phyloP scores from a whole-genome alignment of 2,797 vertebrate species.

The Parauchenoglanis ngamensis region DNA sequence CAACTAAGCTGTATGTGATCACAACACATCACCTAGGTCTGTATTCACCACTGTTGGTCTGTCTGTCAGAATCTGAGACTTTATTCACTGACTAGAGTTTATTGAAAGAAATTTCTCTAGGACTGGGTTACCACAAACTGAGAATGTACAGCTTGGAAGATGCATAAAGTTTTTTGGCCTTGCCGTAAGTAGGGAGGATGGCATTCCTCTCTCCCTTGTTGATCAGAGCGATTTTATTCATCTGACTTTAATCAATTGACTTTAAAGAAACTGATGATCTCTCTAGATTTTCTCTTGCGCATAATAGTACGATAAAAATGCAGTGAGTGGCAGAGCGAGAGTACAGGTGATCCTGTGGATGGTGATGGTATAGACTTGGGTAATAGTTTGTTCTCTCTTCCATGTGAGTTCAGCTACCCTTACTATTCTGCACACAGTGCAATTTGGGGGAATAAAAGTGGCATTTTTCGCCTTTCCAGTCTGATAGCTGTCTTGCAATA shows the following conservation, averaged over 20 bases:
- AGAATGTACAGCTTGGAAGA: not conserved
- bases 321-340: not conserved
- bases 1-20: slow-evolving; percentile 35
- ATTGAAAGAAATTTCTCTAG: not conserved
- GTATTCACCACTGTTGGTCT: slow-evolving; percentile 32
- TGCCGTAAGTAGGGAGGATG: not conserved
- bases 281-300: not conserved
- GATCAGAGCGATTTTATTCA: not conserved
- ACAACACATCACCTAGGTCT: slow-evolving; percentile 12
- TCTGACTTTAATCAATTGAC: not conserved
- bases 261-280: not conserved
- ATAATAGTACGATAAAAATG: not conserved
- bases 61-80: slow-evolving; percentile 11
- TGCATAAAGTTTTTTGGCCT: not conserved
- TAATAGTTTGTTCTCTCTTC: not conserved
- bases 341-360: not conserved
- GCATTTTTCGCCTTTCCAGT: too few species aligned
- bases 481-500: not conserved
- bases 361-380: not conserved
- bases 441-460: not conserved
- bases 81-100: not conserved
- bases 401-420: not conserved
- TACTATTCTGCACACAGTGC: not conserved
- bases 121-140: not conserved
- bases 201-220: not conserved